Percentiles rank a stretch among this genome's conserved stretches.
phyloP scores from a whole-genome alignment of 2,797 vertebrate species.

The Cyclura pinguis region DNA sequence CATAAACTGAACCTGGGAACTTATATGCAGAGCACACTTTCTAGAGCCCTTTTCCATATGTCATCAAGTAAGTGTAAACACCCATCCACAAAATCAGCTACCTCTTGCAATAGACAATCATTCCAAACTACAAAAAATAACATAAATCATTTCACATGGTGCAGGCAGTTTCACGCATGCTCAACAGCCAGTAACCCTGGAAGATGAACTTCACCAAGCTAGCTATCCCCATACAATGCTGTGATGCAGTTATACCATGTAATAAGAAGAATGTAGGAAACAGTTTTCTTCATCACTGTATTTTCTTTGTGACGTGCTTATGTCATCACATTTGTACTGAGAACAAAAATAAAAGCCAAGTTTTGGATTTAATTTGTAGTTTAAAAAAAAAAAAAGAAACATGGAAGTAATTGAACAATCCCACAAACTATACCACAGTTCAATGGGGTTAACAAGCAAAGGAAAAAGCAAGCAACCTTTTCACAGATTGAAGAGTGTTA shows the following conservation, averaged over 20 bases:
- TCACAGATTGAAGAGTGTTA: constrained; percentile 32
- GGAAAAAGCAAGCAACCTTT: constrained; percentile 37
- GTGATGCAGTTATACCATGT: neutral
- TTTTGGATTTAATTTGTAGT: constrained; percentile 26
- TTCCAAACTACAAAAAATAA: neutral
- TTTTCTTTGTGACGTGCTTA: neutral
- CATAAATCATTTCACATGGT: too few relatives aligned
- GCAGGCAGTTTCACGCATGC: neutral
- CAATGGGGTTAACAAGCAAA: constrained; percentile 2
- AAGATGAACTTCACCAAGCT: neutral
- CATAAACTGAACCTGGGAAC: neutral
- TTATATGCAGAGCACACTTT: neutral
- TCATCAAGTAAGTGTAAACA: neutral
- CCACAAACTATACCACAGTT: constrained; percentile 10
- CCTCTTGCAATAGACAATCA: neutral
- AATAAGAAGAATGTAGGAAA: neutral
- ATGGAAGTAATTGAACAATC: constrained; percentile 26
- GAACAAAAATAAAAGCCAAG: constrained; percentile 29
- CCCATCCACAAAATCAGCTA: neutral
- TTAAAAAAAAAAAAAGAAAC: neutral
- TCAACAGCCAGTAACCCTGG: neutral
- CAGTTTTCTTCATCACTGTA: neutral
- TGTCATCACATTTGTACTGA: neutral
- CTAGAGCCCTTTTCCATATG: neutral
- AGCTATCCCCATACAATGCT: neutral